Conservation (phyloP, 2,888 invertebrate genomes). For the Callimorpha dominula region DNA sequence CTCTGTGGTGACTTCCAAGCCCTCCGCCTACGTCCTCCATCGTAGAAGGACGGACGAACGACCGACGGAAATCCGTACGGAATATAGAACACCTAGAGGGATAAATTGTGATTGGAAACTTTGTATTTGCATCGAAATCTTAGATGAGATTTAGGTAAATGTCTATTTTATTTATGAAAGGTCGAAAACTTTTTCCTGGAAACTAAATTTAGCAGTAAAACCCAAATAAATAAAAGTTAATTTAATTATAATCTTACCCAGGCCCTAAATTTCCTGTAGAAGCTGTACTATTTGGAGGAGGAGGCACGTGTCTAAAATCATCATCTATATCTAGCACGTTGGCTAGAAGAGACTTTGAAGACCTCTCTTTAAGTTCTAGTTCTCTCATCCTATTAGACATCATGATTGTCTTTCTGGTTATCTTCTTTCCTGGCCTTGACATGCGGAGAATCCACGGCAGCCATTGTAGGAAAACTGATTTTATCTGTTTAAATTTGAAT, state of each 20-base stretch:
- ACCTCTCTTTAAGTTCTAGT: constrained; percentile 96
- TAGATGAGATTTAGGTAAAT: constrained; percentile 18
- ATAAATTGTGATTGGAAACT: constrained; percentile 42
- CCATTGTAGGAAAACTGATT: constrained; percentile 98
- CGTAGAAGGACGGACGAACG: constrained; percentile 92
- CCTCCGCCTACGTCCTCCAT: constrained; percentile 90
- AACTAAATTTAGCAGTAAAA: neutral
- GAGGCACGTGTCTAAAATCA: constrained; percentile 93
- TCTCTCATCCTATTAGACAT: constrained; percentile 97
- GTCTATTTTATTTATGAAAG: constrained; percentile 7
- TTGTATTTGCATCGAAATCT: constrained; percentile 33
- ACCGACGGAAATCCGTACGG: constrained; percentile 84
- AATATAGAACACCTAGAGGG: constrained; percentile 81
- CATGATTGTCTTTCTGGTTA: constrained; percentile 95
- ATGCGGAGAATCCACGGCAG: constrained; percentile 98
- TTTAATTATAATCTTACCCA: constrained; percentile 80
- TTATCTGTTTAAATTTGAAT: constrained; percentile 89
- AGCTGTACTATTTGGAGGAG: constrained; percentile 88
- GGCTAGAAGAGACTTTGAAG: constrained; percentile 96
- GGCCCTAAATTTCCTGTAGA: constrained; percentile 89
- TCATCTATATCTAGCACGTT: constrained; percentile 98
- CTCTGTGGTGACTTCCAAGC: constrained; percentile 91
- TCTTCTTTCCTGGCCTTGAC: constrained; percentile 98
- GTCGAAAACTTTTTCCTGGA: neutral
- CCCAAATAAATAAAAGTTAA: neutral